A percentile compares a stretch with the other conserved stretches of the same genome.
phyloP scores from a whole-genome alignment of 2,113 vertebrate species.

The Hydropotes inermis region DNA sequence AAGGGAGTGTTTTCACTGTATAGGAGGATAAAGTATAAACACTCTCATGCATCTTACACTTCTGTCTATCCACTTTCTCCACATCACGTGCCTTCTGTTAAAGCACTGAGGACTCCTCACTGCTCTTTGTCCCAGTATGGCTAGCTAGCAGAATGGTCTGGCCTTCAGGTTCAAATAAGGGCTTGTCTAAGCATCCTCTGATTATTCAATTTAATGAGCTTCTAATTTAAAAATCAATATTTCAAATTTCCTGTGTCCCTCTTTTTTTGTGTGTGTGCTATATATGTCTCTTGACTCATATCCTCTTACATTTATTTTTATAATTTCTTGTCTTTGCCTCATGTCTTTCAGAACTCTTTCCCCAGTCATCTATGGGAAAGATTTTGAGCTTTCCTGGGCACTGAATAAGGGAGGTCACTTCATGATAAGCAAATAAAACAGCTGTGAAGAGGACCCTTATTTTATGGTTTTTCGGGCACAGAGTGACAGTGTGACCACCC shows the following conservation, averaged over 20 bases:
- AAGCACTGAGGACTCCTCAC: too few species aligned
- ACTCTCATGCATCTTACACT: not conserved
- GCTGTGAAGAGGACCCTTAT: not conserved
- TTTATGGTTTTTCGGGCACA: not conserved
- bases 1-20: not conserved
- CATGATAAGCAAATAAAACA: not conserved
- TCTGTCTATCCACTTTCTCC: not conserved
- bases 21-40: not conserved
- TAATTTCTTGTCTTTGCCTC: not conserved
- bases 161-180: too few species aligned
- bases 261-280: not conserved
- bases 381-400: not conserved
- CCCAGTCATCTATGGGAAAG: not conserved
- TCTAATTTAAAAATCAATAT: not conserved
- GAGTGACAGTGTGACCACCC: not conserved
- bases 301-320: not conserved
- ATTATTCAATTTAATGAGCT: not conserved
- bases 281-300: not conserved
- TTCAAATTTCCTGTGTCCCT: not conserved
- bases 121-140: not conserved
- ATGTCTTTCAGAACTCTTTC: not conserved
- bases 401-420: not conserved
- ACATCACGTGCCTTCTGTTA: accelerated
- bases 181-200: not conserved
- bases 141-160: accelerated